Evolutionary conservation across 2,888 invertebrate genomes (phyloP), one percentile per base, ranked within the genome.

Genomic region (Torymus auratus): DNA sequence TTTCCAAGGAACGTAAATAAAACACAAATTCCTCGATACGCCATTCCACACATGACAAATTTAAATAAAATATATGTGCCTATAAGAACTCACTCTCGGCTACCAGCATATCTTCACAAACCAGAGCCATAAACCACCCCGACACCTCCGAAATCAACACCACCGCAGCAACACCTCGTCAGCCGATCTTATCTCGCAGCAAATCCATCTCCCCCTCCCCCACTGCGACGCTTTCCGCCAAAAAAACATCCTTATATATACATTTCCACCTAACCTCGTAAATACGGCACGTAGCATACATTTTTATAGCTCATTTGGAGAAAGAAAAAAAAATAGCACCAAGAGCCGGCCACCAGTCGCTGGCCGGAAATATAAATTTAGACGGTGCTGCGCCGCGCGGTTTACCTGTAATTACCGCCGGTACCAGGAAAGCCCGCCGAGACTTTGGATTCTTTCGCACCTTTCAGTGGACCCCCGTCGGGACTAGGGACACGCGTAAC

Each of bases 291-390:
- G 13, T 60, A 61, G 15, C 65, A 75, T 50, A 41, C 41, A 76
- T 68, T 80, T 80, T 80, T 80, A 80, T 80, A 72, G 62, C 80
- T 76, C 76, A 80, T 72, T 80, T 76, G 13, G 50, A 56, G 23
- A 10, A 15, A 14, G 67, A 53, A 52, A 15, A 70, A 60, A 53
- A 28, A 13, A 15, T 62, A 23, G 2, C 55, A 52, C 17, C n/a
- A 12, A 62, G 23, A 73, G 69, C 20, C 81, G 73, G 68, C 72
- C 71, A 69, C 80, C 74, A 68, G 80, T 76, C 61, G 41, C 65
- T 81, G 69, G 73, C 82, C 86, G 86, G 87, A 88, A 86, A 86
- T 87, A 86, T 86, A 88, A 87, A 88, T 88, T 84, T 84, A 83
- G 53, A 41, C 23, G n/a, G 65, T 14, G 71, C 53, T 50, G 23